These are phyloP conservation scores for Xiphophorus maculatus DNA, from an alignment of 2,113 vertebrate species.

Conservation along the genomic window DNA sequence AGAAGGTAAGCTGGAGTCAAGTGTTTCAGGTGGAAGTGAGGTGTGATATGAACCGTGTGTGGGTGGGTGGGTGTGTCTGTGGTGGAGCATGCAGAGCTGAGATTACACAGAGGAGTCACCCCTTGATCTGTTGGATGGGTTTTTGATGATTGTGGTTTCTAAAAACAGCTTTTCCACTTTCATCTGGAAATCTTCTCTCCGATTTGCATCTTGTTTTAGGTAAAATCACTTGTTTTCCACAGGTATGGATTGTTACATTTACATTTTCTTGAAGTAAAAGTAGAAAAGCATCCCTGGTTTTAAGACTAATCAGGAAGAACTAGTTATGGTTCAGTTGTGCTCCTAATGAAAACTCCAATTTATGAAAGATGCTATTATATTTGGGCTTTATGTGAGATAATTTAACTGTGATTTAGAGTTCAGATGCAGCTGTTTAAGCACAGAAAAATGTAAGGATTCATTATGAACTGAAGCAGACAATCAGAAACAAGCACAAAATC, in stretches of 20 bases:
- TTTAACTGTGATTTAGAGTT: too few species aligned
- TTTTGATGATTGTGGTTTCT: constrained; percentile 2
- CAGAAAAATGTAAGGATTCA: too few species aligned
- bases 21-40: not conserved
- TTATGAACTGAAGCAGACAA: too few species aligned
- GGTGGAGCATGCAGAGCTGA: not conserved
- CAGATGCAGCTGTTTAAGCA: too few species aligned
- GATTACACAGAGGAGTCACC: not conserved
- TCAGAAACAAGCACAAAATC: too few species aligned
- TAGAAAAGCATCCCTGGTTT: not conserved
- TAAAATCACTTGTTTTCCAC: too few species aligned
- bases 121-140: constrained; percentile 4
- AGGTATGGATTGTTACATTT: not conserved
- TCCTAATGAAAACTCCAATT: too few species aligned
- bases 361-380: too few species aligned
- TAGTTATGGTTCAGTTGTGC: not conserved
- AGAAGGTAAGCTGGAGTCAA: constrained; percentile 35
- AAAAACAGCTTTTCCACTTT: not conserved
- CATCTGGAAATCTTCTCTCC: not conserved
- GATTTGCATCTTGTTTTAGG: not conserved
- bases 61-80: not conserved
- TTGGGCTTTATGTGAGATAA: too few species aligned
- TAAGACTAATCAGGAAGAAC: not conserved
- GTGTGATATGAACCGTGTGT: not conserved
- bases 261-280: not conserved